Evolutionary conservation across 2,113 vertebrate species (phyloP).

Genomic region (Cynocephalus volans): DNA sequence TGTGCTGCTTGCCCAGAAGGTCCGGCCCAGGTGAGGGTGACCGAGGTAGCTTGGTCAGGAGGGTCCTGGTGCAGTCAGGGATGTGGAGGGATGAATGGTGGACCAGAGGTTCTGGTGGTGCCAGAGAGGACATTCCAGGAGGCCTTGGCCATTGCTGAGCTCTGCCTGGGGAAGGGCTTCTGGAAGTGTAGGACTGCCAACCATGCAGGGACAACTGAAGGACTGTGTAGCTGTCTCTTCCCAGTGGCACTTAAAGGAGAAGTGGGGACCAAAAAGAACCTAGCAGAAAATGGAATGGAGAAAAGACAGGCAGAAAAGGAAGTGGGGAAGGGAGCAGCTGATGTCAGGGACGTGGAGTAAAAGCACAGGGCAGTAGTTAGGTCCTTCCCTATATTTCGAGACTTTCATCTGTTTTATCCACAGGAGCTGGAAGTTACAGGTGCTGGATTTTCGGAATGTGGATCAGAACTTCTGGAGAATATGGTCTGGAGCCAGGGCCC

Average conservation of each 20-base stretch:
- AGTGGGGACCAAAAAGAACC: background rate
- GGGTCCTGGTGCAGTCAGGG: background rate
- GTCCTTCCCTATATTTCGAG: background rate
- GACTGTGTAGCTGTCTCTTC: fast-evolving
- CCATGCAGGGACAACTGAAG: background rate
- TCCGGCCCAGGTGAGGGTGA: background rate
- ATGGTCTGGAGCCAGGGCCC: background rate
- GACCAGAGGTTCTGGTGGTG: background rate
- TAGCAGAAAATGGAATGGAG: background rate
- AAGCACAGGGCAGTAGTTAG: background rate
- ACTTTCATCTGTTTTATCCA: background rate
- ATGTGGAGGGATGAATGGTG: no score
- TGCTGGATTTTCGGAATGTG: background rate
- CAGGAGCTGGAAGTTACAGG: background rate
- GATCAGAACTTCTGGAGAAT: background rate
- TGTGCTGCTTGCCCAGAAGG: background rate
- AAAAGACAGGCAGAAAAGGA: background rate
- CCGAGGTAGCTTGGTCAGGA: background rate
- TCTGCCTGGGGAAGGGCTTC: background rate
- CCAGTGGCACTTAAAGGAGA: background rate
- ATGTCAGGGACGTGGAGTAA: background rate
- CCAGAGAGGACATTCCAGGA: no score
- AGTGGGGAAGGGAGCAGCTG: background rate
- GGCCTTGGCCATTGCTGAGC: background rate
- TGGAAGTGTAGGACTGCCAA: fast-evolving